Base-by-base conservation (phyloP, 1,140 invertebrate genomes). In the Latrodectus geometricus region DNA sequence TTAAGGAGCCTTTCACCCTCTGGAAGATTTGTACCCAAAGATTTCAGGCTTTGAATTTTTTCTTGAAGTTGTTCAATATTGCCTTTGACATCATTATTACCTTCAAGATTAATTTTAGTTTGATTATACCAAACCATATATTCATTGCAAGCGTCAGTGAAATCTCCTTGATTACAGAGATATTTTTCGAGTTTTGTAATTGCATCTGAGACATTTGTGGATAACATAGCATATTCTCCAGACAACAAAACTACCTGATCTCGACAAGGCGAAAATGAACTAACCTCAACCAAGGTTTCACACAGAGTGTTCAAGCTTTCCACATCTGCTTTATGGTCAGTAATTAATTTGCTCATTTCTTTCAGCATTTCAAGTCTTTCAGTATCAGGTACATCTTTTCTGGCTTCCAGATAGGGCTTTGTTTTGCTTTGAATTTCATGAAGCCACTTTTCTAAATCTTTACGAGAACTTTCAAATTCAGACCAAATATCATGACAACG, bases 131-230 rank as follows among this genome's bases (percentile, higher is more conserved):
- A 98, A 54, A 93, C 92, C 86, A 96, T 94, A 88, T 97, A 92
- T 89, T 96, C 95, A 88, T 95, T 93, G 89, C 96, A 96, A 8
- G 95, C 95, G 89, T 95, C 96, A 0, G 96, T 91, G 90, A 97
- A 97, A 90, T 97, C 96, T 0, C 95, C 97, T 86, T 97, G 95
- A 90, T 97, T 96, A 0, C 95, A 95, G 0, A 97, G 90, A 91
- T 96, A 96, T 91, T 97, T 97, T 89, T 97, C 96, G 4, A 96
- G 94, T 90, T 94, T 95, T 2, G 95, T 95, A 2, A 97, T 94
- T 21, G 96, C 91, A 76, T 89, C 89, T 70, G 66, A 68, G 78
- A 88, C 72, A 65, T 68, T 88, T 21, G 75, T 35, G 12, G 79
- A 52, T 15, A 88, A 70, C 12, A 35, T 66, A 65, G 61, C 50